phyloP scores from a whole-genome alignment of 37 sponge, comb jelly and placozoan species.

The Agelas oroides region DNA sequence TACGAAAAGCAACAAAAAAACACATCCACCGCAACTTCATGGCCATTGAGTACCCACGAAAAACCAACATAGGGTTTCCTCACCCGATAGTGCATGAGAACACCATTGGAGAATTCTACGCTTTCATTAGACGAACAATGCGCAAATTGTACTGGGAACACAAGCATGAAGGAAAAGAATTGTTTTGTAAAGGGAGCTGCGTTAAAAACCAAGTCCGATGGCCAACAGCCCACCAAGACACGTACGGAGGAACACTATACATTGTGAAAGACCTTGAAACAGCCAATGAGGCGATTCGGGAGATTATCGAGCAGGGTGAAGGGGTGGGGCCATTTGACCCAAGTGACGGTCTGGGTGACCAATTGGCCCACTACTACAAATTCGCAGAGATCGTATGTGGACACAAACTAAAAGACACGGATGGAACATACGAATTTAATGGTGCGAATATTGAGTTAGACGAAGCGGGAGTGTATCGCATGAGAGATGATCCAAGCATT shows the following conservation, averaged over 20 bases:
- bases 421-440: conserved; percentile 7
- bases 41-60: conserved; percentile 26
- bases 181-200: background rate
- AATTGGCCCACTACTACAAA: conserved; percentile 47
- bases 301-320: conserved; percentile 67
- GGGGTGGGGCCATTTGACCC: conserved; percentile 49
- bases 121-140: conserved; percentile 22
- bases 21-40: conserved; percentile 31
- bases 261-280: no score
- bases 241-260: no score
- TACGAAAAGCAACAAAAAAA: background rate
- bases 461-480: conserved; percentile 63
- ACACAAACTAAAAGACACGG: background rate
- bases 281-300: conserved; percentile 17
- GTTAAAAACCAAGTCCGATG: background rate
- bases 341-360: background rate
- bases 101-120: conserved; percentile 75
- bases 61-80: background rate
- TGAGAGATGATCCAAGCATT: conserved; percentile 62
- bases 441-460: conserved; percentile 39
- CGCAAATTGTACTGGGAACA: background rate
- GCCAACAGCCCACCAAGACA: background rate
- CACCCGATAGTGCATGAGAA: conserved; percentile 25
- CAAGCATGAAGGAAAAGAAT: conserved; percentile 3
- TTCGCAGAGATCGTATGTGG: conserved; percentile 67